Percentiles rank a stretch among this genome's conserved stretches.
Conservation (phyloP, 64 coral and sea anemone genomes). For the Astreopora myriophthalma region DNA sequence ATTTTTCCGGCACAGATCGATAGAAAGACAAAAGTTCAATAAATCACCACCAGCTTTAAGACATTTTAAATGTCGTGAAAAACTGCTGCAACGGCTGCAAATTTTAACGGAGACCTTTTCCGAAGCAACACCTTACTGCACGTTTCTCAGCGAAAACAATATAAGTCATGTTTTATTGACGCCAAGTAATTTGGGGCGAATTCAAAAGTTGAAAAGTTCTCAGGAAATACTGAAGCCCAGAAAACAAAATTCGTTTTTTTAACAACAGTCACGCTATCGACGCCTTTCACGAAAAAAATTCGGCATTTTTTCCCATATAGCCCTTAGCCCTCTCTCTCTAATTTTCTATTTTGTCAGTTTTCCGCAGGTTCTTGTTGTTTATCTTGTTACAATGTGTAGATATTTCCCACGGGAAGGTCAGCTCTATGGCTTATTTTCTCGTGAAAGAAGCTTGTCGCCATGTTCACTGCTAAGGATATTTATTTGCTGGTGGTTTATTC, state of each 20-base stretch:
- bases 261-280: too few species aligned
- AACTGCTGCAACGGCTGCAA: not conserved
- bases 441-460: not conserved
- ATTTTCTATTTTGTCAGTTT: not conserved
- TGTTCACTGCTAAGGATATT: not conserved
- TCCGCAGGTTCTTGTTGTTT: not conserved
- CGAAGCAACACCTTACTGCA: too few species aligned
- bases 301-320: not conserved
- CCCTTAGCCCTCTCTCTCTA: not conserved
- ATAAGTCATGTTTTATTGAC: too few species aligned
- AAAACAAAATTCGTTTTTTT: too few species aligned
- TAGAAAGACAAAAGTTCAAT: not conserved
- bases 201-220: too few species aligned
- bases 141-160: too few species aligned
- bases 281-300: not conserved
- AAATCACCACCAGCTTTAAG: not conserved
- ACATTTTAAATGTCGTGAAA: too few species aligned
- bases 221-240: too few species aligned
- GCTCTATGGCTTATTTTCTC: not conserved
- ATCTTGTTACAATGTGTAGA: not conserved
- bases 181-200: too few species aligned
- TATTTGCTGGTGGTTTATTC: conserved; percentile 15
- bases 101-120: not conserved
- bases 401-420: conserved; percentile 45
- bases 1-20: not conserved